These are phyloP conservation scores for Phrynosoma blainvillii DNA, from an alignment of 2,113 vertebrate genomes.

Conservation along the genomic window DNA sequence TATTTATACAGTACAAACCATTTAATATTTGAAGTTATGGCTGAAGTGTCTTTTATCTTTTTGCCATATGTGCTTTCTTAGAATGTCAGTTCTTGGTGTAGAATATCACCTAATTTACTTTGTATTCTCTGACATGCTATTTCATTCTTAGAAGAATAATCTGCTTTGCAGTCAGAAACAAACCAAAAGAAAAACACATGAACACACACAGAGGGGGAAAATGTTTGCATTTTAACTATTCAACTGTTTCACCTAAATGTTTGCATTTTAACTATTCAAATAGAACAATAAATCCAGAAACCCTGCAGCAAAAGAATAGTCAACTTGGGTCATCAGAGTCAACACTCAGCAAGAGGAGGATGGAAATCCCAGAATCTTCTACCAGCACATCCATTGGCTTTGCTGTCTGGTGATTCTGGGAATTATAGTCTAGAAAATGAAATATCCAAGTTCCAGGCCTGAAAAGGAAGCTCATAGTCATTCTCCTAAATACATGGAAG, in stretches of 20 bases:
- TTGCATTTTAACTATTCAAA: background rate
- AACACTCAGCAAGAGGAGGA: no score
- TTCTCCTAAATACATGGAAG: background rate
- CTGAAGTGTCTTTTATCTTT: background rate
- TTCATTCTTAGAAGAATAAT: background rate
- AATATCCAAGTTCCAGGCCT: background rate
- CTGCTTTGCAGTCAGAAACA: background rate
- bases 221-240: background rate
- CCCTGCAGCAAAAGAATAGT: background rate
- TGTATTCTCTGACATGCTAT: background rate
- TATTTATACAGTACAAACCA: no score
- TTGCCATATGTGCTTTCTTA: background rate
- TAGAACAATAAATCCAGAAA: background rate
- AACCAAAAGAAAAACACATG: background rate
- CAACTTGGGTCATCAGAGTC: no score
- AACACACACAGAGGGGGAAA: background rate
- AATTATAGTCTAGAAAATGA: no score
- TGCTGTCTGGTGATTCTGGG: no score
- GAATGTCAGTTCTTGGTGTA: background rate
- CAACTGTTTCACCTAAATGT: no score
- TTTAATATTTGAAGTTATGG: background rate
- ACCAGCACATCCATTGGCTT: no score
- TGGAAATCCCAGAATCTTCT: no score
- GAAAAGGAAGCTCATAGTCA: background rate
- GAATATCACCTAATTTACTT: background rate